phyloP scores from a whole-genome alignment of 2,797 vertebrate genomes.

The Crotalus adamanteus region DNA sequence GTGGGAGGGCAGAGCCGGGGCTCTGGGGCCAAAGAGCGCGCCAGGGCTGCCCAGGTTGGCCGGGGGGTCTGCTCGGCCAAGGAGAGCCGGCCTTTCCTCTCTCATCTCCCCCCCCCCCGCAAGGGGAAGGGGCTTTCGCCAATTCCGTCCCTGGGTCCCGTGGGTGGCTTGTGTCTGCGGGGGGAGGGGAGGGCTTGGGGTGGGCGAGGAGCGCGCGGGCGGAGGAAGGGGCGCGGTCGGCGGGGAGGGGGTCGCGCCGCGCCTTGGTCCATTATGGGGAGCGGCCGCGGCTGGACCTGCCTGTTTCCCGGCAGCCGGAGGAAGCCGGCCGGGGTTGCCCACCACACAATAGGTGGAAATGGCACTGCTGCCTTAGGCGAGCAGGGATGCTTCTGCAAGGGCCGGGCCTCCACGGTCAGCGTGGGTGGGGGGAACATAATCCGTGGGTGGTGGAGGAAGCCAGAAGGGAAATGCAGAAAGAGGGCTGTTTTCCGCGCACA shows the following conservation, averaged over 20 bases:
- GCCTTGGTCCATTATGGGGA: not conserved
- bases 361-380: not conserved
- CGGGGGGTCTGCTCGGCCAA: not conserved
- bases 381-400: not conserved
- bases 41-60: conserved; percentile 44
- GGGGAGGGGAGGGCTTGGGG: not conserved
- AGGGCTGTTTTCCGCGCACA: not conserved
- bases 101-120: not conserved
- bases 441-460: not conserved
- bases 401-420: not conserved
- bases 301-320: not conserved
- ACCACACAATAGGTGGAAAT: conserved; percentile 42
- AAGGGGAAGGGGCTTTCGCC: not conserved
- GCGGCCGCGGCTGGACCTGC: not conserved
- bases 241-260: not conserved
- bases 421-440: not conserved
- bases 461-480: not conserved
- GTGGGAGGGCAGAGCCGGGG: not conserved
- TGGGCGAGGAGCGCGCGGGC: not conserved
- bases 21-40: conserved; percentile 42
- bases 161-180: not conserved
- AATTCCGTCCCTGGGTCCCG: no score
- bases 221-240: not conserved
- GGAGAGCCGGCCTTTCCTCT: not conserved
- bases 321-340: not conserved